These are phyloP conservation scores for Drosophila eugracilis DNA, from an alignment of 1,140 invertebrate species.

Conservation along the genomic window DNA sequence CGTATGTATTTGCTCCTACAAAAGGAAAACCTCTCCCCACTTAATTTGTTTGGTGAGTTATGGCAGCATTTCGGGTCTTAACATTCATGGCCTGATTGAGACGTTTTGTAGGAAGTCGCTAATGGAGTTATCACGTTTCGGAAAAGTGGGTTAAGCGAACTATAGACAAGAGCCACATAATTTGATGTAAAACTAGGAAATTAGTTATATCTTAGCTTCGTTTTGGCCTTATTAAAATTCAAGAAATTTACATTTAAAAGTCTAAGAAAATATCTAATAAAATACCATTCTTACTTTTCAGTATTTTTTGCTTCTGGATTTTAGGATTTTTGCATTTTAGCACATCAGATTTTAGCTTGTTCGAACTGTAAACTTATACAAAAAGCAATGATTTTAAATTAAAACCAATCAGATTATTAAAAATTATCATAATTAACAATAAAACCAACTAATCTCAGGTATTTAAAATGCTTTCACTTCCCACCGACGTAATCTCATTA, in stretches of 20 bases:
- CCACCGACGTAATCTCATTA: constrained; percentile 19
- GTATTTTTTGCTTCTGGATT: too few relatives aligned
- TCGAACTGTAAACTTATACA: not conserved
- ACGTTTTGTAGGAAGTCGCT: constrained; percentile 53
- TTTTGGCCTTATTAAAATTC: constrained; percentile 15
- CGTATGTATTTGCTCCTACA: not conserved
- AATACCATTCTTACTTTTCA: not conserved
- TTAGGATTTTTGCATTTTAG: too few relatives aligned
- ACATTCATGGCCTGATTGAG: constrained; percentile 45
- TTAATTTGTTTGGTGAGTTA: constrained; percentile 58
- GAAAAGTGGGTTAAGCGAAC: constrained; percentile 38
- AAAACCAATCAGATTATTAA: not conserved
- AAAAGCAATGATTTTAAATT: not conserved
- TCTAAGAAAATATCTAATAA: not conserved
- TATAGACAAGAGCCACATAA: constrained; percentile 19
- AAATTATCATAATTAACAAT: not conserved
- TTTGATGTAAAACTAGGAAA: constrained; percentile 16
- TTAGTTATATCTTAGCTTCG: constrained; percentile 19
- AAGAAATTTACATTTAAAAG: constrained; percentile 7
- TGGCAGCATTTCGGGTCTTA: constrained; percentile 23
- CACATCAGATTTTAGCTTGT: too few relatives aligned
- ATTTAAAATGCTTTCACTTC: constrained; percentile 6
- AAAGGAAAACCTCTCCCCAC: constrained; percentile 40
- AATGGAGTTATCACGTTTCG: constrained; percentile 53
- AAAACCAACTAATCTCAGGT: not conserved